Percentiles rank a stretch among this genome's conserved stretches.
Conservation (phyloP, 2,888 invertebrate genomes). For the Nomada lathburiana region DNA sequence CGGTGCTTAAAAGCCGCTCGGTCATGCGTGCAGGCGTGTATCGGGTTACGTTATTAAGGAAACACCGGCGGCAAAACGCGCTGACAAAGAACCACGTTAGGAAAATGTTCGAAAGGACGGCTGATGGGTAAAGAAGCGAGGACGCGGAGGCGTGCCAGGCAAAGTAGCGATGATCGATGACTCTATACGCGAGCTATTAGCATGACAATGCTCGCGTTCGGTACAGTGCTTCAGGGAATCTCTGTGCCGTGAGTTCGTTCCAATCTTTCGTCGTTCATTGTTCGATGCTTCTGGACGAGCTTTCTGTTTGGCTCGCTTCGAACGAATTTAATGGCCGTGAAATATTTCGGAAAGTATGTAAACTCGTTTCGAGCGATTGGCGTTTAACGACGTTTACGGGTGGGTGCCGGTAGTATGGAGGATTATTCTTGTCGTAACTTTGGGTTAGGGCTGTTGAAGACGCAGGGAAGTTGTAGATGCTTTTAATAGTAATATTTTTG, state of each 20-base stretch:
- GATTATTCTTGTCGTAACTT: too few relatives aligned
- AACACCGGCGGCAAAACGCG: slow-evolving; percentile 45
- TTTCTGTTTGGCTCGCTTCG: too few relatives aligned
- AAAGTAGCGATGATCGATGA: slow-evolving; percentile 66
- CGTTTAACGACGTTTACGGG: too few relatives aligned
- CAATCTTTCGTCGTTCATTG: slow-evolving; percentile 60
- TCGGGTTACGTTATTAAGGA: slow-evolving; percentile 60
- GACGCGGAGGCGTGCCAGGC: slow-evolving; percentile 23
- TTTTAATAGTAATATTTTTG: too few relatives aligned
- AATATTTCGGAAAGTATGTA: too few relatives aligned
- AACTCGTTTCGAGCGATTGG: background rate
- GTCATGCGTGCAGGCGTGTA: slow-evolving; percentile 16
- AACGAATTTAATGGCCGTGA: too few relatives aligned
- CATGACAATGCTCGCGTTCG: slow-evolving; percentile 59
- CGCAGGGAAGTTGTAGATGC: too few relatives aligned
- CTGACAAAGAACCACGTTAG: slow-evolving; percentile 38
- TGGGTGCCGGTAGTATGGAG: too few relatives aligned
- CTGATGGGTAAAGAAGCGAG: background rate
- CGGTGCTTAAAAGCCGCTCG: slow-evolving; percentile 57
- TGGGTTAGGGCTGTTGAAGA: too few relatives aligned
- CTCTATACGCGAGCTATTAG: slow-evolving; percentile 60
- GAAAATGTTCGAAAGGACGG: slow-evolving; percentile 49
- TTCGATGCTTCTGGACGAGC: slow-evolving; percentile 16
- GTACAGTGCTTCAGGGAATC: slow-evolving; percentile 21
- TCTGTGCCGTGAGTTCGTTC: slow-evolving; percentile 36